Evolutionary conservation across 2,113 vertebrate species (phyloP).

Genomic region (Erinaceus europaeus): DNA sequence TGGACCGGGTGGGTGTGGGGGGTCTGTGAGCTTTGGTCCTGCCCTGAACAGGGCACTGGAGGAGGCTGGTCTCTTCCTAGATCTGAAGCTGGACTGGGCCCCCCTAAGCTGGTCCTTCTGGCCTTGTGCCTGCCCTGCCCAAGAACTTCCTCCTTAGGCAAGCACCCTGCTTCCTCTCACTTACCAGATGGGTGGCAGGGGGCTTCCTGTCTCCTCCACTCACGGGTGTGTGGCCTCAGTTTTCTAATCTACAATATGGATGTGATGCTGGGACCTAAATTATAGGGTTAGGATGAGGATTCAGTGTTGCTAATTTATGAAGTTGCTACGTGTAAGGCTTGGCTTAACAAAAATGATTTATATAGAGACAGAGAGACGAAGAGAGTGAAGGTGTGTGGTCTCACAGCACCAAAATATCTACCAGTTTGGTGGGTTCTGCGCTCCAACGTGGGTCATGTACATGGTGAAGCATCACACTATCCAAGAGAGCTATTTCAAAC

Average conservation of each 20-base stretch:
- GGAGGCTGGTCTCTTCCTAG: background rate
- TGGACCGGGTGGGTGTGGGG: background rate
- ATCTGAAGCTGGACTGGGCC: background rate
- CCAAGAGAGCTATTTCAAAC: too few relatives aligned
- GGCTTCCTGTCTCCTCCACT: background rate
- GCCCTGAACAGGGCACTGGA: background rate
- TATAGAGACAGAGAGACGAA: too few relatives aligned
- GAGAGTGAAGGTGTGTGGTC: too few relatives aligned
- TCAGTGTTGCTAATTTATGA: accelerated
- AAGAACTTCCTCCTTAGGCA: conserved; percentile 59
- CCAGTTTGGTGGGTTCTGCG: too few relatives aligned
- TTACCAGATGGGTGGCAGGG: background rate
- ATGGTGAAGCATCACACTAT: too few relatives aligned
- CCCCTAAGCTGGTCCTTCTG: background rate
- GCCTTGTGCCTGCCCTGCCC: background rate
- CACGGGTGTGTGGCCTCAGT: background rate
- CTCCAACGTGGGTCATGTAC: too few relatives aligned
- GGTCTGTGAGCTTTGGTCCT: background rate
- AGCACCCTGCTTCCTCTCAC: conserved; percentile 48
- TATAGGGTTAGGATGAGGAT: background rate
- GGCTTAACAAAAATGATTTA: too few relatives aligned
- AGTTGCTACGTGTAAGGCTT: background rate
- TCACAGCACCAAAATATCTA: too few relatives aligned
- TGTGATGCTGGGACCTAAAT: background rate
- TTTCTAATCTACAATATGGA: background rate